These are phyloP conservation scores for Mythimna loreyi DNA, from an alignment of 2,888 invertebrate species.

Conservation along the genomic window DNA sequence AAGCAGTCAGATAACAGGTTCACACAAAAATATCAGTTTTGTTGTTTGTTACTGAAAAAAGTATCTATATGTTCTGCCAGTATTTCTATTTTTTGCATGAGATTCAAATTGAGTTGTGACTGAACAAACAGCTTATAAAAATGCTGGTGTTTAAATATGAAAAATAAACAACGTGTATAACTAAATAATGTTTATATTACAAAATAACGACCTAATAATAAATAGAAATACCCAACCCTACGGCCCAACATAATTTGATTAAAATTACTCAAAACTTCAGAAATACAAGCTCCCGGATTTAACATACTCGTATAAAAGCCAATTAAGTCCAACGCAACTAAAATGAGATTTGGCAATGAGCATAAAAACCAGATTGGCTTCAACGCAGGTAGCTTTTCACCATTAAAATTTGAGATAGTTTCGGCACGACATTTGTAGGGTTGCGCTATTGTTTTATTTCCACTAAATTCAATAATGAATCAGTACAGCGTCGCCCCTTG, in stretches of 20 bases:
- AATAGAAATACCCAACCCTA: not conserved
- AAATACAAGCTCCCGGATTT: not conserved
- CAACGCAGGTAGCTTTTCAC: too few species aligned
- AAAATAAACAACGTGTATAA: not conserved
- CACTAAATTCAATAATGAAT: slow-evolving; percentile 63
- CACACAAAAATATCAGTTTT: slow-evolving; percentile 21
- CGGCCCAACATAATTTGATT: not conserved
- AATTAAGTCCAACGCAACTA: slow-evolving; percentile 1
- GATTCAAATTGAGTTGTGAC: too few species aligned
- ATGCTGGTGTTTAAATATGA: not conserved
- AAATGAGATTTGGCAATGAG: slow-evolving; percentile 17
- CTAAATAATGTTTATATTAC: not conserved
- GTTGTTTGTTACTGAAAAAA: slow-evolving; percentile 19
- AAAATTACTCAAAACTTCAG: not conserved
- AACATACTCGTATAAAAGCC: slow-evolving; percentile 7
- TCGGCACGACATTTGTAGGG: slow-evolving; percentile 4
- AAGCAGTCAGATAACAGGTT: slow-evolving; percentile 20
- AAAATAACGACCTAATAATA: not conserved
- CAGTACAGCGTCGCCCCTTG: slow-evolving; percentile 54
- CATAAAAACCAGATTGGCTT: slow-evolving; percentile 13
- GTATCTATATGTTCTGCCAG: not conserved
- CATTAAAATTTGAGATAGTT: slow-evolving; percentile 25
- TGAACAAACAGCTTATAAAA: not conserved
- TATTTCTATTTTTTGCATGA: too few species aligned
- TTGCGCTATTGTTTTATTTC: slow-evolving; percentile 52